These are phyloP conservation scores for Apogon talboti DNA, from an alignment of 2,797 vertebrate species.

Conservation along the genomic window DNA sequence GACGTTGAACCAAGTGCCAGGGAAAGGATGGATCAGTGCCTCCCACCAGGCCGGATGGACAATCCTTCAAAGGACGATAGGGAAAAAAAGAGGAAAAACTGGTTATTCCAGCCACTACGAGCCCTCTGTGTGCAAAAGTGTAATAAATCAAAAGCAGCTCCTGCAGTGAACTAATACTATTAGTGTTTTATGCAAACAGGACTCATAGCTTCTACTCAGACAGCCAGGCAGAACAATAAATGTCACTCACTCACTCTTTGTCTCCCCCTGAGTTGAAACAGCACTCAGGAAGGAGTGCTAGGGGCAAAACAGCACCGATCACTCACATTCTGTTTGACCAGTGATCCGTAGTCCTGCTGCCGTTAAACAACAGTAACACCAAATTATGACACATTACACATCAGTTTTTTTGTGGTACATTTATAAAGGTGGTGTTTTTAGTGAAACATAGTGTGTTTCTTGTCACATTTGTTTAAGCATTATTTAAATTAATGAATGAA, in stretches of 20 bases:
- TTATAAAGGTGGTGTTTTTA: too few relatives aligned
- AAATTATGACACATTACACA: slow-evolving; percentile 38
- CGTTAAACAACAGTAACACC: slow-evolving; percentile 36
- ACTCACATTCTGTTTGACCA: slow-evolving; percentile 52
- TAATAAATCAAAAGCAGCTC: slow-evolving; percentile 49
- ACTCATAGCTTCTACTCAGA: slow-evolving; percentile 39
- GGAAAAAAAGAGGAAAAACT: slow-evolving; percentile 18
- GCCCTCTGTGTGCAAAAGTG: slow-evolving; percentile 38
- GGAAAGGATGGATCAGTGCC: slow-evolving; percentile 65
- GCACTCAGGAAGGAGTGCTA: slow-evolving; percentile 39
- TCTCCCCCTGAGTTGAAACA: slow-evolving; percentile 39
- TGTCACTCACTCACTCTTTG: slow-evolving; percentile 51
- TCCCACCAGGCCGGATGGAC: slow-evolving; percentile 57
- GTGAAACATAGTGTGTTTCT: too few relatives aligned
- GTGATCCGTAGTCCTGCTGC: slow-evolving; percentile 39
- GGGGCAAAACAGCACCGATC: slow-evolving; percentile 32
- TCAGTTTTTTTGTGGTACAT: neutral
- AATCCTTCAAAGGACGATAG: slow-evolving; percentile 49
- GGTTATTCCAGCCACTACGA: slow-evolving; percentile 38
- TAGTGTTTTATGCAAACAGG: slow-evolving; percentile 47
- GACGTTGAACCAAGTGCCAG: slow-evolving; percentile 62
- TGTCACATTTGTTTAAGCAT: too few relatives aligned
- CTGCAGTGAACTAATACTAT: slow-evolving; percentile 50
- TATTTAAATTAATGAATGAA: too few relatives aligned
- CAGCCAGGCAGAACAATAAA: slow-evolving; percentile 50